Evolutionary conservation across 2,888 invertebrate genomes (phyloP).

Genomic region (Temnothorax rugatulus): DNA sequence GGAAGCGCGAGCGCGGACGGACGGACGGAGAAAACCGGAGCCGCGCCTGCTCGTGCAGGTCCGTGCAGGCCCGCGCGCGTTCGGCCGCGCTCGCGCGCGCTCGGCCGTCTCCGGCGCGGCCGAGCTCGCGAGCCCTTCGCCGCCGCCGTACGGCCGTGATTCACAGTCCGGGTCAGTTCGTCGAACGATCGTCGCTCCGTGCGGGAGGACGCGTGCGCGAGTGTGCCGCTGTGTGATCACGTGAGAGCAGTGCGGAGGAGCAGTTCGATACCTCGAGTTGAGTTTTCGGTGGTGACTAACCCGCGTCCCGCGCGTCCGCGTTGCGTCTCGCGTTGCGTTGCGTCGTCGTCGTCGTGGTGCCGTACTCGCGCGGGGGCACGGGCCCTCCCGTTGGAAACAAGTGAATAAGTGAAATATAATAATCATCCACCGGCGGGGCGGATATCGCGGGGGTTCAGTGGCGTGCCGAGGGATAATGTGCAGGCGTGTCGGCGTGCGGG

Average conservation of each 20-base stretch:
- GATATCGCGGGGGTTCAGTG: conserved; percentile 28
- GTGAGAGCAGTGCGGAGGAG: conserved; percentile 66
- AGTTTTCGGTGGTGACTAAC: conserved; percentile 45
- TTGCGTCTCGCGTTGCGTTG: conserved; percentile 6
- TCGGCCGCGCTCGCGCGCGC: conserved; percentile 21
- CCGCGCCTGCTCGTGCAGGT: conserved; percentile 47
- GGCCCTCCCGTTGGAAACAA: not conserved
- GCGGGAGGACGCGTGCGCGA: conserved; percentile 73
- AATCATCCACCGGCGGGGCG: not conserved
- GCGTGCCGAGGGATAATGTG: conserved; percentile 69
- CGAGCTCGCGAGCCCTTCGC: conserved; percentile 58
- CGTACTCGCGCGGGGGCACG: not conserved
- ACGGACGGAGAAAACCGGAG: not conserved
- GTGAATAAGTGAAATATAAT: conserved; percentile 44
- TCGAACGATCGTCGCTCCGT: conserved; percentile 70
- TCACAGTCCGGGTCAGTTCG: conserved; percentile 77
- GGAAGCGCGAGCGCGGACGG: conserved; percentile 6
- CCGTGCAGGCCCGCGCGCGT: conserved; percentile 58
- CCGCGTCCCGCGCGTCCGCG: conserved; percentile 9
- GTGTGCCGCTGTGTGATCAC: conserved; percentile 72
- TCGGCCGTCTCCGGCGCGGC: conserved; percentile 42
- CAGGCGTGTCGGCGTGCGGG: conserved; percentile 63
- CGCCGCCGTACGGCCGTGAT: conserved; percentile 62
- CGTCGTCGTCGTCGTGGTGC: conserved; percentile 31
- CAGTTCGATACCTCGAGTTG: conserved; percentile 63